A percentile compares a stretch with the other conserved stretches of the same genome.
These are phyloP conservation scores for Pachliopta kotzebuea DNA, from an alignment of 2,888 invertebrate genomes.

Conservation along the genomic window DNA sequence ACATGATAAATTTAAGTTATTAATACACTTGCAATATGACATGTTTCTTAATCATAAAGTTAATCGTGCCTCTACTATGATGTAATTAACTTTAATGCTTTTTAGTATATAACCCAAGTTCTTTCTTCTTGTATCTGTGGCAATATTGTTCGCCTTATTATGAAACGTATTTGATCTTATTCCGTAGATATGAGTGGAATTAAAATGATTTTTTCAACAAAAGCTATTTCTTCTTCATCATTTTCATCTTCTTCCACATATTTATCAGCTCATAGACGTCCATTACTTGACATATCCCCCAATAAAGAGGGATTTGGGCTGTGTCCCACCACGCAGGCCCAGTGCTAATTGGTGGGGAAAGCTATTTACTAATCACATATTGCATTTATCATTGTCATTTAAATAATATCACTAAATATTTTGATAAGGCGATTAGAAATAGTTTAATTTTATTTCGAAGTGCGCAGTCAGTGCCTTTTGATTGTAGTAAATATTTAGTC, in stretches of 20 bases:
- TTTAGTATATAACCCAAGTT: background rate
- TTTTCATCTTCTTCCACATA: too few species aligned
- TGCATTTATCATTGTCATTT: too few species aligned
- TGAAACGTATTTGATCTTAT: background rate
- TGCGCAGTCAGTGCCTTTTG: background rate
- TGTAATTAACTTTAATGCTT: background rate
- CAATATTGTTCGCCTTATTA: too few species aligned
- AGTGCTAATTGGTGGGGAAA: too few species aligned
- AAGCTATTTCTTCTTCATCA: too few species aligned
- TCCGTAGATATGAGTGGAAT: background rate
- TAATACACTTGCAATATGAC: background rate
- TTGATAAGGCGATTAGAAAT: background rate
- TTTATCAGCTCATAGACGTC: too few species aligned
- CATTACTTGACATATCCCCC: too few species aligned
- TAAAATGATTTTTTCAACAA: too few species aligned
- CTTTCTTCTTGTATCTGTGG: too few species aligned
- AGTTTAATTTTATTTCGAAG: background rate
- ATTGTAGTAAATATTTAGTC: background rate
- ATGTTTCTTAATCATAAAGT: background rate
- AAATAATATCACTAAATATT: background rate
- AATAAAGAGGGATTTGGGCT: too few species aligned
- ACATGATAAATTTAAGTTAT: background rate
- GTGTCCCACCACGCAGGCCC: too few species aligned
- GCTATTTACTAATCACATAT: too few species aligned
- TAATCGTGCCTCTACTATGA: background rate